These are phyloP conservation scores for Lasius platythorax DNA, from an alignment of 2,888 invertebrate genomes.

Conservation along the genomic window DNA sequence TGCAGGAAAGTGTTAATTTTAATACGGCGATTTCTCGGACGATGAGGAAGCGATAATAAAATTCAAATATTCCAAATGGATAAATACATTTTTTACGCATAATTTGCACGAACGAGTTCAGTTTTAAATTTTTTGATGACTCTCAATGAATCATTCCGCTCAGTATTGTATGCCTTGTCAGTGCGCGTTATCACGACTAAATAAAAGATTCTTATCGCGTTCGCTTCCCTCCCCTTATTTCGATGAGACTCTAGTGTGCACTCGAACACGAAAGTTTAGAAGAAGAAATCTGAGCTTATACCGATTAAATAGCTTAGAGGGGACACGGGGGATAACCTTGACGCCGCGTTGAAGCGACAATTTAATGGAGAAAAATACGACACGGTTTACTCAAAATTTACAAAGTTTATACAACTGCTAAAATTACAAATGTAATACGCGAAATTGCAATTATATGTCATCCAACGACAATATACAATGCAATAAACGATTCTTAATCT, in stretches of 20 bases:
- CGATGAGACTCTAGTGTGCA: constrained; percentile 57
- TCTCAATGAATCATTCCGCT: constrained; percentile 53
- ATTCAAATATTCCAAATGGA: neutral
- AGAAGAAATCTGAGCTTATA: constrained; percentile 45
- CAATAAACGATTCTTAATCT: constrained; percentile 28
- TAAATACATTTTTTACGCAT: neutral
- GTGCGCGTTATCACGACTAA: constrained; percentile 60
- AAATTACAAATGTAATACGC: constrained; percentile 18
- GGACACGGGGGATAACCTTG: constrained; percentile 9
- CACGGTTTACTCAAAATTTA: constrained; percentile 35
- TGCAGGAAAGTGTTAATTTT: neutral
- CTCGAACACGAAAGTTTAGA: constrained; percentile 53
- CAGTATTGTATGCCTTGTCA: constrained; percentile 12
- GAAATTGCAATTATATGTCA: constrained; percentile 13
- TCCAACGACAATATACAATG: neutral
- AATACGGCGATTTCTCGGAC: neutral
- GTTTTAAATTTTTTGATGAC: neutral
- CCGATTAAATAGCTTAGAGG: constrained; percentile 38
- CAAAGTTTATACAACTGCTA: constrained; percentile 36
- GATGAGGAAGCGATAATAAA: neutral
- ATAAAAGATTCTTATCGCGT: constrained; percentile 66
- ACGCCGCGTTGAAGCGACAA: constrained; percentile 22
- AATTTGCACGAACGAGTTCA: neutral
- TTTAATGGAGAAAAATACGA: constrained; percentile 17
- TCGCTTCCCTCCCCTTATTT: constrained; percentile 56